phyloP scores from a whole-genome alignment of 2,888 invertebrate genomes.

The Diarsia brunnea region DNA sequence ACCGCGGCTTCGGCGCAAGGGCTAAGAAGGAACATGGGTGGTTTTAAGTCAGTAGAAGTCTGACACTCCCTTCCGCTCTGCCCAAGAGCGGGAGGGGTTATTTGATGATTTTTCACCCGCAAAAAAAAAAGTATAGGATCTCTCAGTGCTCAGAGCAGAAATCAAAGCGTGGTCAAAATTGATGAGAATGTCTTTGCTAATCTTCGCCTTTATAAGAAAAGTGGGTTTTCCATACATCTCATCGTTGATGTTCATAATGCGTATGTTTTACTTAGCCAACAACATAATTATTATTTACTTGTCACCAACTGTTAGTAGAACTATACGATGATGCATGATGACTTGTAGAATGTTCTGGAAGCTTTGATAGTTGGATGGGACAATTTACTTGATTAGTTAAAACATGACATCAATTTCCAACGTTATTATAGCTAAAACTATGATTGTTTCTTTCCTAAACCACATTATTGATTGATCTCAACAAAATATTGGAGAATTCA shows the following conservation, averaged over 20 bases:
- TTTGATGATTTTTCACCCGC: too few species aligned
- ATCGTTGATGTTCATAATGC: constrained; percentile 10
- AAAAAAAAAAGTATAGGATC: too few species aligned
- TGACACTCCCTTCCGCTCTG: too few species aligned
- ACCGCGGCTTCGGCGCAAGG: too few species aligned
- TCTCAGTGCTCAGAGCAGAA: too few species aligned
- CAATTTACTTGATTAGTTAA: background rate
- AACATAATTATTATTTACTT: constrained; percentile 34
- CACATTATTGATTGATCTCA: background rate
- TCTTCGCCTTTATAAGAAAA: constrained; percentile 18
- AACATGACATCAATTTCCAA: background rate
- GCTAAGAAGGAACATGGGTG: too few species aligned
- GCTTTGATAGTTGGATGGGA: constrained; percentile 2
- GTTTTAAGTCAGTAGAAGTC: too few species aligned
- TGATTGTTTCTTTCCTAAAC: background rate
- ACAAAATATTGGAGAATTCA: background rate
- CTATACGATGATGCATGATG: constrained; percentile 15
- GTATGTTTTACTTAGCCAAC: constrained; percentile 26
- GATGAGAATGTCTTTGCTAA: background rate
- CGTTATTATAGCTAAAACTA: background rate
- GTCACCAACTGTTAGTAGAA: constrained; percentile 18
- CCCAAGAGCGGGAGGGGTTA: too few species aligned
- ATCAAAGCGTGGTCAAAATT: too few species aligned
- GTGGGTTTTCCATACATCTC: constrained; percentile 1
- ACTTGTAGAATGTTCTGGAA: constrained; percentile 29